These are phyloP conservation scores for Tachina fera DNA, from an alignment of 2,888 invertebrate genomes.

Conservation along the genomic window DNA sequence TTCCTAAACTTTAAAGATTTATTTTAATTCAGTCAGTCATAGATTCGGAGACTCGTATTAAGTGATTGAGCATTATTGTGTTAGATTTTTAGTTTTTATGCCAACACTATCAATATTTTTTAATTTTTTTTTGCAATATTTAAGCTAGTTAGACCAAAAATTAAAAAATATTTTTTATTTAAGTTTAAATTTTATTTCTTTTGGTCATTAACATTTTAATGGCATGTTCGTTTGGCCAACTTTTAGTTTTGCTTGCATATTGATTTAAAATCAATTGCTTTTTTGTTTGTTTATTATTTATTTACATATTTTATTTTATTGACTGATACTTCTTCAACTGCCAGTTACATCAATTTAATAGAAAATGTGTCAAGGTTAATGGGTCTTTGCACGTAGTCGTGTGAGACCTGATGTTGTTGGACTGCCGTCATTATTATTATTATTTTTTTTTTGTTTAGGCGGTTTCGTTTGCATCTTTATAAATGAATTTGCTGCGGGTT, in stretches of 20 bases:
- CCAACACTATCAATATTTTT: neutral
- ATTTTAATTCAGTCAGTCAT: neutral
- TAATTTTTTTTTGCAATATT: neutral
- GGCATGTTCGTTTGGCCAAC: slow-evolving; percentile 51
- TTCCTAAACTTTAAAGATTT: neutral
- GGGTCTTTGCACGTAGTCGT: slow-evolving; percentile 34
- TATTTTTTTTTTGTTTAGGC: slow-evolving; percentile 18
- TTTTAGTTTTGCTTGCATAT: neutral
- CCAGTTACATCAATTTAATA: slow-evolving; percentile 5
- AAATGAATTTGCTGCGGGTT: slow-evolving; percentile 1
- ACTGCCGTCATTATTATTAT: neutral
- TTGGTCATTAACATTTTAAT: slow-evolving; percentile 59
- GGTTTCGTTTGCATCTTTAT: neutral
- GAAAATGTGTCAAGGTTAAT: slow-evolving; percentile 63
- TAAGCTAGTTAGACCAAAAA: slow-evolving; percentile 36
- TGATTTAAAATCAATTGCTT: slow-evolving; percentile 17
- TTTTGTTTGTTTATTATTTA: neutral
- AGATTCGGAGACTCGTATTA: neutral
- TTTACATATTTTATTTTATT: slow-evolving; percentile 35
- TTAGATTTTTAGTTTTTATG: no score
- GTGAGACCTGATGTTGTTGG: slow-evolving; percentile 11
- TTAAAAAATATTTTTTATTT: slow-evolving; percentile 2
- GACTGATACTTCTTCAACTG: slow-evolving; percentile 28
- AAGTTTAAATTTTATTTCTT: slow-evolving; percentile 2
- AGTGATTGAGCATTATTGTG: neutral